phyloP scores from a whole-genome alignment of 2,797 vertebrate genomes.

The Sphenopsis melanotis region DNA sequence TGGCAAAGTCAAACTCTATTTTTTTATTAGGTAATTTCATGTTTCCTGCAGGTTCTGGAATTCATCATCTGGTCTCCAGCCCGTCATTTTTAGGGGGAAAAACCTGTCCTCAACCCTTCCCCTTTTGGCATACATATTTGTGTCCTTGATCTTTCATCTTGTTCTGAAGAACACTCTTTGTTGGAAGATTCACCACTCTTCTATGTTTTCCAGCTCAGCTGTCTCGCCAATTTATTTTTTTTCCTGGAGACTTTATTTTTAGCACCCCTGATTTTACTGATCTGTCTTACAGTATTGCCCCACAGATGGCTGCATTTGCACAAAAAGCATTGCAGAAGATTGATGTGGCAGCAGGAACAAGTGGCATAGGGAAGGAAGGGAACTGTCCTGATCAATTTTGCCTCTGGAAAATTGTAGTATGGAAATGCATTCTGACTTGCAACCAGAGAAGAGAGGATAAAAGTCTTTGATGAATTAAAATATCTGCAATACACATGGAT shows the following conservation, averaged over 20 bases:
- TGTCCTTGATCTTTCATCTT: neutral
- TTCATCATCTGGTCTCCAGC: neutral
- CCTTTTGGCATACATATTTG: neutral
- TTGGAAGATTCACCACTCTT: neutral
- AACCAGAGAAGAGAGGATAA: neutral
- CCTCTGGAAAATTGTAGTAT: neutral
- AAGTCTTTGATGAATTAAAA: neutral
- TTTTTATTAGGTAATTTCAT: neutral
- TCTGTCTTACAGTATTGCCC: conserved; percentile 27
- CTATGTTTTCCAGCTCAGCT: neutral
- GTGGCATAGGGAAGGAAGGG: neutral
- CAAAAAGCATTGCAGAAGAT: conserved; percentile 9
- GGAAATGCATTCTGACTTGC: neutral
- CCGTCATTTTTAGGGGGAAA: neutral
- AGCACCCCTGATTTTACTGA: neutral
- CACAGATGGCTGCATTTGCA: conserved; percentile 30
- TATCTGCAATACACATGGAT: neutral
- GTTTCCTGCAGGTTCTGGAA: neutral
- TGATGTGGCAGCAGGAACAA: conserved; percentile 36
- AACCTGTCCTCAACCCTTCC: neutral
- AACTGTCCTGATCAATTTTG: conserved; percentile 14
- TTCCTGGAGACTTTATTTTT: conserved; percentile 19
- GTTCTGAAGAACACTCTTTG: neutral
- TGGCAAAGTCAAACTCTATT: neutral
- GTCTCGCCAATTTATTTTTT: neutral